Evolutionary conservation across 2,888 invertebrate genomes (phyloP).

Genomic region (Branchipolynoe longqiensis): DNA sequence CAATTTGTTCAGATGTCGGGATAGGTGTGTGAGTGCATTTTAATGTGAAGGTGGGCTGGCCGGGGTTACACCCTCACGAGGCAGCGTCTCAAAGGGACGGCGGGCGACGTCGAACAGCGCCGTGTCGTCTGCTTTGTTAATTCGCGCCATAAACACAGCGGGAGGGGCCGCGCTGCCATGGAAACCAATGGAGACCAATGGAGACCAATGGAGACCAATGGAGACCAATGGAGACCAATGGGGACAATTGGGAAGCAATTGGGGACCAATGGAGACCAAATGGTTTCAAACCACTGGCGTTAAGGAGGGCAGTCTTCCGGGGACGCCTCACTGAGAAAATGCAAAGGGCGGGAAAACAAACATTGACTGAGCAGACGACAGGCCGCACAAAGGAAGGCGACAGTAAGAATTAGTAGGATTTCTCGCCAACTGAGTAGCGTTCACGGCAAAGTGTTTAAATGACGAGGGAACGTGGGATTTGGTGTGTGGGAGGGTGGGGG

Average conservation of each 20-base stretch:
- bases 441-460: no score
- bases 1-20: constrained; percentile 8
- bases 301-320: background rate
- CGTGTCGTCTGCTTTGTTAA: constrained; percentile 21
- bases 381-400: constrained; percentile 14
- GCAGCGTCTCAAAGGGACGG: background rate
- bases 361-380: constrained; percentile 16
- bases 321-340: constrained; percentile 13
- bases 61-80: no score
- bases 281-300: no score
- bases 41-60: constrained; percentile 16
- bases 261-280: no score
- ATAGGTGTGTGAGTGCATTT: background rate
- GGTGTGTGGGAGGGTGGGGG: no score
- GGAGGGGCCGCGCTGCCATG: constrained; percentile 7
- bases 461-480: no score
- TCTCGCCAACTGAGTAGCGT: constrained; percentile 8
- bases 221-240: no score
- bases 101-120: constrained; percentile 22
- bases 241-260: no score
- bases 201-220: no score
- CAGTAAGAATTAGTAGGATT: background rate
- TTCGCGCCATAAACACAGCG: background rate
- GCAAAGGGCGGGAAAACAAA: constrained; percentile 9
- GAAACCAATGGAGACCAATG: background rate